A percentile compares a stretch with the other conserved stretches of the same genome.
These are phyloP conservation scores for Nematopogon swammerdamellus DNA, from an alignment of 2,888 invertebrate species.

Conservation along the genomic window DNA sequence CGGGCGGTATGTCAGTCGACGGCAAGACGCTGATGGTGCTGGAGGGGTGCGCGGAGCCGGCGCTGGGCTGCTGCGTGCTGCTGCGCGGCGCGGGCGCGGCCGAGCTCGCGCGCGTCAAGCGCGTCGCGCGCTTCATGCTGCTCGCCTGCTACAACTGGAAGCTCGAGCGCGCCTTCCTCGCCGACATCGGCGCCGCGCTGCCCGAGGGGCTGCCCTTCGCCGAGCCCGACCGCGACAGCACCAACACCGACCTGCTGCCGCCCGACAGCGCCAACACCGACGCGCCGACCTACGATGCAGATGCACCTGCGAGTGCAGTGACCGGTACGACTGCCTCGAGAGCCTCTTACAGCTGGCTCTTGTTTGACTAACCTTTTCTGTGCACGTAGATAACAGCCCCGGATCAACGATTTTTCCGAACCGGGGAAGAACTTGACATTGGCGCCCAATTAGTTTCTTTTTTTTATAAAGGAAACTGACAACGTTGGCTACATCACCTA, in stretches of 20 bases:
- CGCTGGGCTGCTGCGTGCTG: conserved; percentile 83
- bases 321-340: no score
- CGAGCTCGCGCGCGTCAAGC: conserved; percentile 82
- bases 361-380: no score
- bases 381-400: no score
- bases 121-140: conserved; percentile 76
- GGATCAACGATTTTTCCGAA: no score
- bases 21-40: conserved; percentile 90
- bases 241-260: conserved; percentile 22
- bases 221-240: conserved; percentile 20
- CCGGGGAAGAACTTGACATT: no score
- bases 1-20: conserved; percentile 55
- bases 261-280: conserved; percentile 16
- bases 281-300: conserved; percentile 21
- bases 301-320: conserved; percentile 7
- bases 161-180: conserved; percentile 88
- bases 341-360: no score
- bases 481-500: no score
- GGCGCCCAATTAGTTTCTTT: no score
- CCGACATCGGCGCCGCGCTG: conserved; percentile 68
- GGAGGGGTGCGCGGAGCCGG: conserved; percentile 82
- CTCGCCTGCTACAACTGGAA: conserved; percentile 89
- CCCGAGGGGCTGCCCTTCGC: conserved; percentile 41
- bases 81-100: conserved; percentile 70
- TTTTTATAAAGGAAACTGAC: no score